A percentile compares a stretch with the other conserved stretches of the same genome.
These are phyloP conservation scores for Rhorus exstirpatorius DNA, from an alignment of 2,888 invertebrate species.

Conservation along the genomic window DNA sequence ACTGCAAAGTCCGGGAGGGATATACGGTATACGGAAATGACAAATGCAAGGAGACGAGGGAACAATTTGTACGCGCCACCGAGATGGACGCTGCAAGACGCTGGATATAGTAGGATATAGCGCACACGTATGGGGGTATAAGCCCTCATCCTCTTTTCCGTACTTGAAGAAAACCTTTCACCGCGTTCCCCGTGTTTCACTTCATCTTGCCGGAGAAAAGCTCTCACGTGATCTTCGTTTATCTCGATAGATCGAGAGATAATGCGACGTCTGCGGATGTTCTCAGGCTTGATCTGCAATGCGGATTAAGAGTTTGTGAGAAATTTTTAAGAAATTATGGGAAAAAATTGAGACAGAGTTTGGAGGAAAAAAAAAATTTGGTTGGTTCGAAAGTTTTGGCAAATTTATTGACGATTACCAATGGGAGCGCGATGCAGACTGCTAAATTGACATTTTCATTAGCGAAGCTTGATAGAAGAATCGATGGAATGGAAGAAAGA, in stretches of 20 bases:
- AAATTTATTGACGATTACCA: too few species aligned
- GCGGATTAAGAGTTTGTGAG: neutral
- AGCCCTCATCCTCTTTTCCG: slow-evolving; percentile 45
- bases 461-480: slow-evolving; percentile 1
- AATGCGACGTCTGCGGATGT: slow-evolving; percentile 11
- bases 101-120: slow-evolving; percentile 5
- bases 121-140: slow-evolving; percentile 6
- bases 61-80: slow-evolving; percentile 82
- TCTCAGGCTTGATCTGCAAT: neutral
- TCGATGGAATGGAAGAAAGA: neutral
- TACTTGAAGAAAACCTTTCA: slow-evolving; percentile 46
- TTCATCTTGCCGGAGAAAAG: neutral
- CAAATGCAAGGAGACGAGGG: slow-evolving; percentile 83
- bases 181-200: slow-evolving; percentile 20
- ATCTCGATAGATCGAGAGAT: slow-evolving; percentile 30
- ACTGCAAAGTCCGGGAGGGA: slow-evolving; percentile 45
- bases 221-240: slow-evolving; percentile 25
- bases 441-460: neutral
- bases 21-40: slow-evolving; percentile 78
- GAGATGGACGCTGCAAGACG: slow-evolving; percentile 65
- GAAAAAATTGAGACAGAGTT: neutral
- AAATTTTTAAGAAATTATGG: neutral
- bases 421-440: too few species aligned
- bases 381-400: too few species aligned
- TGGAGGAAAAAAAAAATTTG: too few species aligned